Percentiles rank a stretch among this genome's conserved stretches.
Evolutionary conservation across 2,888 invertebrate genomes (phyloP).

Genomic region (Periphyllus acericola): DNA sequence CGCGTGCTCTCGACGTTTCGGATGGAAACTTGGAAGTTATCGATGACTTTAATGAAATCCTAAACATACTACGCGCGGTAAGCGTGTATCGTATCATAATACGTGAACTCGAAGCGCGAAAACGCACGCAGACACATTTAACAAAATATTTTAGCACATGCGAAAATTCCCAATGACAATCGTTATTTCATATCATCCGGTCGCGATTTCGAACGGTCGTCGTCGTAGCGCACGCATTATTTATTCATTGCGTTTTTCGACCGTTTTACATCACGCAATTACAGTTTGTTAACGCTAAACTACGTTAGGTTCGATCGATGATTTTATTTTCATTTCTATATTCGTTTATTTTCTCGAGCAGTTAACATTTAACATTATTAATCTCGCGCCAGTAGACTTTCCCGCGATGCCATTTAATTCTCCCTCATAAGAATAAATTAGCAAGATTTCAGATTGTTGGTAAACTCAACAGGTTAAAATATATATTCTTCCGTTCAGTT

Average conservation of each 20-base stretch:
- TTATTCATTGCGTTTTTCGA: background rate
- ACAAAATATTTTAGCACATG: background rate
- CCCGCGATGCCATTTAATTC: constrained; percentile 11
- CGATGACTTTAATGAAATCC: background rate
- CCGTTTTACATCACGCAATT: background rate
- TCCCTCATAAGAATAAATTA: constrained; percentile 42
- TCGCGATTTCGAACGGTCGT: background rate
- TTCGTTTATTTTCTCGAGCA: background rate
- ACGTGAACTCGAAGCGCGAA: background rate
- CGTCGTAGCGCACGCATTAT: background rate
- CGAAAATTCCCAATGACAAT: background rate
- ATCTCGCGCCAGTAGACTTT: constrained; percentile 18
- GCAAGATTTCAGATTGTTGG: constrained; percentile 20
- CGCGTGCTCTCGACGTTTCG: background rate
- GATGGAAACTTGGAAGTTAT: background rate
- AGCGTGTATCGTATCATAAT: background rate
- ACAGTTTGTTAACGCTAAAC: background rate
- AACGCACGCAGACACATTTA: background rate
- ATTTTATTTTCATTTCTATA: background rate
- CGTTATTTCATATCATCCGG: background rate
- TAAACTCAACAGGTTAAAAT: constrained; percentile 43
- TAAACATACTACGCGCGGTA: background rate
- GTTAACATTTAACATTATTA: constrained; percentile 1
- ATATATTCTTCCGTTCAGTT: constrained; percentile 18
- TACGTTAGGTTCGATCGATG: background rate